Conservation (phyloP, 2,797 vertebrate species). For the Lithobates sylvaticus region DNA sequence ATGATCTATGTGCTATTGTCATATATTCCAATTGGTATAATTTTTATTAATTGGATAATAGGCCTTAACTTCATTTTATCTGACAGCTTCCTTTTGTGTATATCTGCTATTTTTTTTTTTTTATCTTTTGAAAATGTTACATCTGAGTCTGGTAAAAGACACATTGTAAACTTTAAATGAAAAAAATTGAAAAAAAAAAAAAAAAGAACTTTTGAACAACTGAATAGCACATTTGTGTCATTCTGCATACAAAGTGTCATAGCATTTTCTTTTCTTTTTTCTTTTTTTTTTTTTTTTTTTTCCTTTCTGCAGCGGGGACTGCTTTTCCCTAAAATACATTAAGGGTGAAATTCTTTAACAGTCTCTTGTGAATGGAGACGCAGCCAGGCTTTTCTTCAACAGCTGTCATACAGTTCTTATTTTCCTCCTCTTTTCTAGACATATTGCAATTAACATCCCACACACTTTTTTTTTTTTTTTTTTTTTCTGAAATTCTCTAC, state of each 20-base stretch:
- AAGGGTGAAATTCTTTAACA: constrained; percentile 61
- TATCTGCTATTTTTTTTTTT: neutral
- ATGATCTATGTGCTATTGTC: too few relatives aligned
- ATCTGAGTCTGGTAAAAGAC: neutral
- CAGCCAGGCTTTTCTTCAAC: constrained; percentile 60
- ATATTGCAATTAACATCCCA: constrained; percentile 64
- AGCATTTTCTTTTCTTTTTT: neutral
- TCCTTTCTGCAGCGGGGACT: constrained; percentile 8
- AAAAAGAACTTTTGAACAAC: neutral
- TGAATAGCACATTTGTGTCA: constrained; percentile 22
- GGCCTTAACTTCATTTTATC: too few relatives aligned
- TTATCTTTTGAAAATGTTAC: neutral
- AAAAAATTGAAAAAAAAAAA: too few relatives aligned
- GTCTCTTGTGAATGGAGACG: constrained; percentile 62
- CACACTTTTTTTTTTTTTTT: constrained; percentile 48
- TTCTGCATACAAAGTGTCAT: constrained; percentile 32
- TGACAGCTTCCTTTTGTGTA: too few relatives aligned
- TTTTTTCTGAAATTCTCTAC: constrained; percentile 62
- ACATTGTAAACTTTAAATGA: neutral
- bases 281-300: constrained; percentile 11
- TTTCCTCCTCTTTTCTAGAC: constrained; percentile 61
- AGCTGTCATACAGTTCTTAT: constrained; percentile 62
- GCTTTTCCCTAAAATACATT: constrained; percentile 55
- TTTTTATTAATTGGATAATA: too few relatives aligned
- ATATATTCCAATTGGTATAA: too few relatives aligned